Percentiles rank a stretch among this genome's conserved stretches.
Evolutionary conservation across 2,888 invertebrate species (phyloP).

Genomic region (Heliconius ismenius): DNA sequence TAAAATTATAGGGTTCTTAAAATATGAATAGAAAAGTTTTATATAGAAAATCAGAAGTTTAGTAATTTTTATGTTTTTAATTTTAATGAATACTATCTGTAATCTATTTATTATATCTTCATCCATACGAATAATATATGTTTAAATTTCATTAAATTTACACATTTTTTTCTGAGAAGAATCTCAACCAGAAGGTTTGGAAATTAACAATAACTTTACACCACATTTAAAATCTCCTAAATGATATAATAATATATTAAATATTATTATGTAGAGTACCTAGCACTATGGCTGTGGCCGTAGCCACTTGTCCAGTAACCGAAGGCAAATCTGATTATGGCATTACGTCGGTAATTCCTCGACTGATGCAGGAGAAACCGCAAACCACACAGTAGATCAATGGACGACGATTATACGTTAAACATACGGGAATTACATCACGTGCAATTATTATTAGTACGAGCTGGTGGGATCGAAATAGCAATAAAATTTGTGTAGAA

Average conservation of each 20-base stretch:
- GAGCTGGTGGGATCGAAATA: not conserved
- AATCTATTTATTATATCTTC: too few species aligned
- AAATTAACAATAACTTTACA: too few species aligned
- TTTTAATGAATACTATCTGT: not conserved
- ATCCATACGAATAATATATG: too few species aligned
- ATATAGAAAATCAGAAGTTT: not conserved
- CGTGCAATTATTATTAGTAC: not conserved
- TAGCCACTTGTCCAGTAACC: not conserved
- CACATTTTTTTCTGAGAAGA: too few species aligned
- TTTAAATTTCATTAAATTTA: too few species aligned
- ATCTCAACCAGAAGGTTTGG: too few species aligned
- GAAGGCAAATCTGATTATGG: conserved; percentile 9
- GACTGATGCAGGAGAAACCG: conserved; percentile 15
- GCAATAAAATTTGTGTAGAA: not conserved
- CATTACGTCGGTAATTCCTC: conserved; percentile 13
- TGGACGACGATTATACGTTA: not conserved
- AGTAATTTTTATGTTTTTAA: not conserved
- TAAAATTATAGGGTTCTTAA: not conserved
- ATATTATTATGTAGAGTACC: not conserved
- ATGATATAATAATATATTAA: too few species aligned
- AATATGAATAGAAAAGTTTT: conserved; percentile 1
- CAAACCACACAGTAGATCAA: conserved; percentile 10
- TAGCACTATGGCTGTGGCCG: not conserved
- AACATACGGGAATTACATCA: not conserved
- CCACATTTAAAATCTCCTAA: too few species aligned